Conservation (phyloP, 1,140 invertebrate species). For the Tachypleus tridentatus region DNA sequence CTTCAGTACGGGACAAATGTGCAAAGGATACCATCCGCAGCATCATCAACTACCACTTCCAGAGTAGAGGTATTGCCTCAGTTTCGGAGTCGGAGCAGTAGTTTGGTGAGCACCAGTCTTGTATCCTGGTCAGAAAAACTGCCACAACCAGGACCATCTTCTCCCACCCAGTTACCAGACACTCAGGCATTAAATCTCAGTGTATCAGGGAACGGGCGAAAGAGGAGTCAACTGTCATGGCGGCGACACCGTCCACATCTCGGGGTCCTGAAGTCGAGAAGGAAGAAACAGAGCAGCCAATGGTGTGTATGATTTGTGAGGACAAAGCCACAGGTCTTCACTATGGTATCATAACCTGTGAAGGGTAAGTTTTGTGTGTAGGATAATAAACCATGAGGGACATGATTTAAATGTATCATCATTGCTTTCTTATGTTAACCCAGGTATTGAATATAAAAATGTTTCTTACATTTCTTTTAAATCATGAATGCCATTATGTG, state of each 20-base stretch:
- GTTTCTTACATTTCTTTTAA: too few relatives aligned
- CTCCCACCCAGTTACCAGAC: not conserved
- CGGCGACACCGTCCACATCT: slow-evolving; percentile 1
- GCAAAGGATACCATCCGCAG: too few relatives aligned
- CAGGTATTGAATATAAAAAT: too few relatives aligned
- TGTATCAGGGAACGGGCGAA: not conserved
- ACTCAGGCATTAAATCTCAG: not conserved
- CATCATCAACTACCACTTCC: not conserved
- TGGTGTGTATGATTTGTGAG: slow-evolving; percentile 97
- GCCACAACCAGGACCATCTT: not conserved
- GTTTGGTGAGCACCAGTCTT: not conserved
- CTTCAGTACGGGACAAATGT: too few relatives aligned
- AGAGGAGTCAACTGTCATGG: not conserved
- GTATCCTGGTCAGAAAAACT: not conserved
- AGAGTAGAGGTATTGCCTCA: not conserved
- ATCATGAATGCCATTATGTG: too few relatives aligned
- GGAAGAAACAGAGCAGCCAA: slow-evolving; percentile 54
- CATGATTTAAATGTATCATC: too few relatives aligned
- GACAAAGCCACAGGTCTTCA: slow-evolving; percentile 92
- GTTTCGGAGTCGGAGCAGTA: not conserved
- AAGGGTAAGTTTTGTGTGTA: slow-evolving; percentile 45
- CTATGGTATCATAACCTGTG: slow-evolving; percentile 95
- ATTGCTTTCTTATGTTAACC: too few relatives aligned
- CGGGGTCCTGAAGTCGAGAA: slow-evolving; percentile 5
- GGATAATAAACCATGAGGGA: too few relatives aligned